Evolutionary conservation across 2,113 vertebrate species (phyloP).

Genomic region (Chloroceryle aenea): DNA sequence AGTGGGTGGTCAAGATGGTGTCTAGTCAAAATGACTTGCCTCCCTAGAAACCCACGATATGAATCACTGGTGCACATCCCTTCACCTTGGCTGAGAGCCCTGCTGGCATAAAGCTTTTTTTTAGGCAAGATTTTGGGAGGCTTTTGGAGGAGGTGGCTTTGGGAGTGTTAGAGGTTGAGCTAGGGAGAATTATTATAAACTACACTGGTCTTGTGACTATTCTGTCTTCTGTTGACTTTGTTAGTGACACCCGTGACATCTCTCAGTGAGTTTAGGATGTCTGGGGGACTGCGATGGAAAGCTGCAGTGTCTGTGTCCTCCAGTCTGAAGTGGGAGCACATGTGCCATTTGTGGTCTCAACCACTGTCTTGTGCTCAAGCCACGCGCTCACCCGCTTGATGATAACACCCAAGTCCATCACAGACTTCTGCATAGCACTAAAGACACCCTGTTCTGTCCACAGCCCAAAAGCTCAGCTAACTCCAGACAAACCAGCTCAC

Average conservation of each 20-base stretch:
- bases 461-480: not conserved
- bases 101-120: not conserved
- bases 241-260: not conserved
- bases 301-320: not conserved
- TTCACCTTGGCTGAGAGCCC: not conserved
- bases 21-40: not conserved
- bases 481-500: not conserved
- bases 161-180: not conserved
- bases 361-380: not conserved
- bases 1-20: not conserved
- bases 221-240: not conserved
- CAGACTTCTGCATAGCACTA: not conserved
- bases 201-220: not conserved
- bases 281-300: not conserved
- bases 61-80: fast-evolving
- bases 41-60: not conserved
- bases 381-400: fast-evolving
- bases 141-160: not conserved
- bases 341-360: not conserved
- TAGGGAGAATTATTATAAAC: not conserved
- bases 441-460: not conserved
- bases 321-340: not conserved
- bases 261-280: not conserved
- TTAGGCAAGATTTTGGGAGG: not conserved
- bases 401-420: not conserved